phyloP scores from a whole-genome alignment of 2,113 vertebrate genomes.

The Anas platyrhynchos region DNA sequence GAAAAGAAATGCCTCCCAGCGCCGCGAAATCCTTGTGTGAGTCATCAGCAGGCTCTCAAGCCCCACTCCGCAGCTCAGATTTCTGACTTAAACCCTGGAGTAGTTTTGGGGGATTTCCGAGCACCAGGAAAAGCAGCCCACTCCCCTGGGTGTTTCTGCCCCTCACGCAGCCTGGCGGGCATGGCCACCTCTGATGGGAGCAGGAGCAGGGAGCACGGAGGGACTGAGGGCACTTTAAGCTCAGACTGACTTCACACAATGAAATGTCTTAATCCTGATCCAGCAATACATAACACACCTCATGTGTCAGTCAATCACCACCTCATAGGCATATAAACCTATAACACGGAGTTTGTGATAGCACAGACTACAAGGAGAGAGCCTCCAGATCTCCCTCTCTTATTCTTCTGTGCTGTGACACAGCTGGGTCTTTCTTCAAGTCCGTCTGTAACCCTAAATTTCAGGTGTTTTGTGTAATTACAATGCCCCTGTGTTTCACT shows the following conservation, averaged over 20 bases:
- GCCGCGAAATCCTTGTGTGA: not conserved
- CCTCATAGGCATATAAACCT: not conserved
- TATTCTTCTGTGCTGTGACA: not conserved
- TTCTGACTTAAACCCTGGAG: not conserved
- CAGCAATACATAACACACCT: not conserved
- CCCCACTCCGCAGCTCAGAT: not conserved
- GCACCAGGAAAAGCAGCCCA: not conserved
- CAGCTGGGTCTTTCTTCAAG: not conserved
- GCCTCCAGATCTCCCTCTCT: not conserved
- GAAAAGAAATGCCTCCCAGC: not conserved
- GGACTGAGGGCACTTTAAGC: not conserved
- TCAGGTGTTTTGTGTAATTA: not conserved
- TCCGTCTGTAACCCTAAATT: slow-evolving; percentile 3
- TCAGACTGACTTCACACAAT: not conserved
- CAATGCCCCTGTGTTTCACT: not conserved
- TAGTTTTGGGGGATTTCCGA: not conserved
- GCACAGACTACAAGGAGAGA: not conserved
- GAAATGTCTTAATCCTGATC: not conserved
- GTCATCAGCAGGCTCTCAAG: not conserved
- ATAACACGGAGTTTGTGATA: not conserved
- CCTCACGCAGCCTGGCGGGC: not conserved
- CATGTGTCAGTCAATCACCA: not conserved
- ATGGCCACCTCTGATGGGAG: not conserved
- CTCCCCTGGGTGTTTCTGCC: not conserved
- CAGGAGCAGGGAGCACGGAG: not conserved